Percentiles rank a stretch among this genome's conserved stretches.
Evolutionary conservation across 2,888 invertebrate genomes (phyloP).

Genomic region (Seira musarum): DNA sequence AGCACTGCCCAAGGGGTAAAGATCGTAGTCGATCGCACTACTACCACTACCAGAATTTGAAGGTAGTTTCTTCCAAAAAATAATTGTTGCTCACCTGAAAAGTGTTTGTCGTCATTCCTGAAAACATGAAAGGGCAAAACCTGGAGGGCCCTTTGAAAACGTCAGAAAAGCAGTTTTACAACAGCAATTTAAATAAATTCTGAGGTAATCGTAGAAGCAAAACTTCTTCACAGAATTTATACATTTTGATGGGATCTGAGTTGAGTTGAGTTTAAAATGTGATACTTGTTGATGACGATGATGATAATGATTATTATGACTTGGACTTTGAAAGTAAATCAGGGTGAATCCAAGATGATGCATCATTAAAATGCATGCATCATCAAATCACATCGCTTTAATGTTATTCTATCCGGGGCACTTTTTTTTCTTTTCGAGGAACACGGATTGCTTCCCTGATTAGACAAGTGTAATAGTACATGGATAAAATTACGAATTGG

Average conservation of each 20-base stretch:
- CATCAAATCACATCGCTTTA: background rate
- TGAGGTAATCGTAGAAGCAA: slow-evolving; percentile 3
- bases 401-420: background rate
- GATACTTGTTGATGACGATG: background rate
- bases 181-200: slow-evolving; percentile 47
- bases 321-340: slow-evolving; percentile 7
- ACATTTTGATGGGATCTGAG: background rate
- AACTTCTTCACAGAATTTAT: background rate
- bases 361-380: slow-evolving; percentile 12
- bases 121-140: slow-evolving; percentile 38
- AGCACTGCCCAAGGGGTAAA: too few species aligned
- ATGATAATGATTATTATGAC: slow-evolving; percentile 12
- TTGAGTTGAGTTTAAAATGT: too few species aligned
- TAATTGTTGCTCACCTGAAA: slow-evolving; percentile 5
- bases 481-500: slow-evolving; percentile 57
- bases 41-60: too few species aligned
- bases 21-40: too few species aligned
- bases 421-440: background rate
- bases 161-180: slow-evolving; percentile 13
- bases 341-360: background rate
- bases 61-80: background rate
- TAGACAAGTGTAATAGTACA: slow-evolving; percentile 53
- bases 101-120: background rate
- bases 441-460: slow-evolving; percentile 54
- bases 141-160: slow-evolving; percentile 34